phyloP scores from a whole-genome alignment of 1,140 invertebrate genomes.

The Elymnias hypermnestra region DNA sequence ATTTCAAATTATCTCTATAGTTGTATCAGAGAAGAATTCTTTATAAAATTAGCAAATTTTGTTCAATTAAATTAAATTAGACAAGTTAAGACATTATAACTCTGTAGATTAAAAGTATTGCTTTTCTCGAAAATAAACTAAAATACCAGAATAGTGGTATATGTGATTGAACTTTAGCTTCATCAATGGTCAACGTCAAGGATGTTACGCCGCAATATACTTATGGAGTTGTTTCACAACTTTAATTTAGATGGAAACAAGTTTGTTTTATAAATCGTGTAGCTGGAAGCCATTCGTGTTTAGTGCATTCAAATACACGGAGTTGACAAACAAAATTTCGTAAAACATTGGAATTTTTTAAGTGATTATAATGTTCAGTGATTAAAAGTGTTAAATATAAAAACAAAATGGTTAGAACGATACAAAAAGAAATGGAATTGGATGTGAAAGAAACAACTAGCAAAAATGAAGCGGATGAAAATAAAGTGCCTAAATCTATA shows the following conservation, averaged over 20 bases:
- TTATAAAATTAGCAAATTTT: too few relatives aligned
- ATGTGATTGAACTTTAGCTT: constrained; percentile 24
- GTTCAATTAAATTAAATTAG: too few relatives aligned
- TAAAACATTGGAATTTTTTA: background rate
- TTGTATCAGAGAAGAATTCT: too few relatives aligned
- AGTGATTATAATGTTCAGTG: background rate
- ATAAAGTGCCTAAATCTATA: constrained; percentile 7
- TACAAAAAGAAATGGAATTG: constrained; percentile 16
- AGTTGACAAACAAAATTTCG: constrained; percentile 1
- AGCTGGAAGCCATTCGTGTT: constrained; percentile 30
- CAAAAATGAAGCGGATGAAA: constrained; percentile 15
- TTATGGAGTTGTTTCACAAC: constrained; percentile 8
- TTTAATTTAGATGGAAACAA: constrained; percentile 31
- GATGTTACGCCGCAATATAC: constrained; percentile 3
- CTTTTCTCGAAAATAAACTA: too few relatives aligned
- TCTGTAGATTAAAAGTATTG: too few relatives aligned
- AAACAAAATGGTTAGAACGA: constrained; percentile 8
- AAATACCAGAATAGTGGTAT: too few relatives aligned
- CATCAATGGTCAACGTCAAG: constrained; percentile 15
- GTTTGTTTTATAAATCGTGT: constrained; percentile 35
- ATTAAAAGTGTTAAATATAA: background rate
- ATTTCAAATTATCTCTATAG: too few relatives aligned
- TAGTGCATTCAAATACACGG: constrained; percentile 40
- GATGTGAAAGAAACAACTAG: too few relatives aligned
- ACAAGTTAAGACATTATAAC: background rate